These are phyloP conservation scores for Cheilosia urbana DNA, from an alignment of 2,888 invertebrate species.

Conservation along the genomic window DNA sequence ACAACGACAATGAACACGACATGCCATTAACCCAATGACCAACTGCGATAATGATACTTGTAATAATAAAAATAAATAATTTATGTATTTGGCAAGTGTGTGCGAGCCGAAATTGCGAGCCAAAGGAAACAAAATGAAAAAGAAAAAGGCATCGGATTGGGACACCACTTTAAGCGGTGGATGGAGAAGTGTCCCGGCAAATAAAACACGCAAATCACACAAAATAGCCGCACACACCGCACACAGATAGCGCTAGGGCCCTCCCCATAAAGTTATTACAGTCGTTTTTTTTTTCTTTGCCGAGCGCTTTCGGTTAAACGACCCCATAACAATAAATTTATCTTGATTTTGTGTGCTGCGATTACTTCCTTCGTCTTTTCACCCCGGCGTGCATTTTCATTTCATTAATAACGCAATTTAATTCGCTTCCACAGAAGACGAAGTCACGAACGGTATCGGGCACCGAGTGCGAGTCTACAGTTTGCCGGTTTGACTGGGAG, in stretches of 20 bases:
- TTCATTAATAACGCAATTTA: conserved; percentile 72
- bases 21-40: conserved; percentile 75
- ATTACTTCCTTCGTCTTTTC: conserved; percentile 56
- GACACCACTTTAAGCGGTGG: neutral
- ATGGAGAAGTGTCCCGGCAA: conserved; percentile 29
- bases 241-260: neutral
- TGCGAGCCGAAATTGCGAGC: conserved; percentile 49
- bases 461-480: neutral
- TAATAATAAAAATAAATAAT: conserved; percentile 72
- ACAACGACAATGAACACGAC: conserved; percentile 67
- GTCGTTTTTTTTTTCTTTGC: conserved; percentile 21
- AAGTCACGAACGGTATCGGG: conserved; percentile 61
- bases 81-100: conserved; percentile 54
- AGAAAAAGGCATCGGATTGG: conserved; percentile 36
- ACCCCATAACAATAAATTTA: conserved; percentile 74
- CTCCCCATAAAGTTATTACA: neutral
- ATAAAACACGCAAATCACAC: conserved; percentile 54
- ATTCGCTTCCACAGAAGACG: conserved; percentile 51
- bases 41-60: conserved; percentile 68
- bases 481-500: conserved; percentile 8
- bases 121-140: conserved; percentile 58
- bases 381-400: conserved; percentile 33
- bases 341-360: conserved; percentile 67
- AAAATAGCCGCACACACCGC: conserved; percentile 7
- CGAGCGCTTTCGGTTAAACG: conserved; percentile 66